Conservation (phyloP, 2,113 vertebrate species). For the Smithornis capensis region DNA sequence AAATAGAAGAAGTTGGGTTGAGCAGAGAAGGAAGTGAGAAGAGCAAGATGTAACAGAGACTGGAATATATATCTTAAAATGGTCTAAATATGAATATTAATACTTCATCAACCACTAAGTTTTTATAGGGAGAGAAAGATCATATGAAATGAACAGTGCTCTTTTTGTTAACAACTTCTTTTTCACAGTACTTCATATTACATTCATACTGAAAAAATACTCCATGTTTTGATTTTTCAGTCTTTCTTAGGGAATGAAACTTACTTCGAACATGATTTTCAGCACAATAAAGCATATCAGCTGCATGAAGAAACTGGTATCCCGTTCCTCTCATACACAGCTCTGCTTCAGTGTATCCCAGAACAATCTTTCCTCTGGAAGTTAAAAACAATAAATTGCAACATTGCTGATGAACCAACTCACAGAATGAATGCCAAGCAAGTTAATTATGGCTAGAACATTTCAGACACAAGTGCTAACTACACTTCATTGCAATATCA, state of each 20-base stretch:
- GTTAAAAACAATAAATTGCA: conserved; percentile 1
- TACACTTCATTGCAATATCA: background rate
- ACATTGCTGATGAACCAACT: background rate
- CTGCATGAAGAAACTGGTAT: conserved; percentile 88
- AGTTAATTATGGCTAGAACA: background rate
- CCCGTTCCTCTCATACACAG: conserved; percentile 81
- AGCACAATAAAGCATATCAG: conserved; percentile 87
- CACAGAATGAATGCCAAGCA: background rate
- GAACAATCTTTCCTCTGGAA: conserved; percentile 80
- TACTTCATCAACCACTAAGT: background rate
- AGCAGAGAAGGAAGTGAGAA: conserved; percentile 5
- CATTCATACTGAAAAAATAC: background rate
- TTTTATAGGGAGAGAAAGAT: background rate
- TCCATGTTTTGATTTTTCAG: background rate
- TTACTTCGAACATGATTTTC: conserved; percentile 86
- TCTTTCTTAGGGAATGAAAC: conserved; percentile 12
- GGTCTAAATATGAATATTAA: background rate
- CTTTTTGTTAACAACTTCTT: background rate
- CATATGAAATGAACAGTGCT: background rate
- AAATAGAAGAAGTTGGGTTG: background rate
- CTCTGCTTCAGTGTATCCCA: conserved; percentile 86
- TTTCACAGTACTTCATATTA: background rate
- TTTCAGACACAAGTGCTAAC: background rate
- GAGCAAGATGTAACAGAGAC: background rate
- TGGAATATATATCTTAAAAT: background rate